Conservation (phyloP, 2,113 vertebrate species). For the Scytalopus superciliaris region DNA sequence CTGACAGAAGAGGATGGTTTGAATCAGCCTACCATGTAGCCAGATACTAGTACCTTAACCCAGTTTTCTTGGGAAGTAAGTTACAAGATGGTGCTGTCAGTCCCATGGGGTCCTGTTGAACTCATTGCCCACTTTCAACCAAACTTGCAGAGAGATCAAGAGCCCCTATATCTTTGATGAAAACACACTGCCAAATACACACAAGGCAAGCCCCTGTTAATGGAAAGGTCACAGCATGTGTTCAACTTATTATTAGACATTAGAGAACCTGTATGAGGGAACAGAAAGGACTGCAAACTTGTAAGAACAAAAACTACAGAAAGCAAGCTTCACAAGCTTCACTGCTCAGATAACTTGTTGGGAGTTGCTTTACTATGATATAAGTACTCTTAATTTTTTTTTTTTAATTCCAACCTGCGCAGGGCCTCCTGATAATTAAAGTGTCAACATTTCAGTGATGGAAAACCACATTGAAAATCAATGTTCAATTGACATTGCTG, state of each 20-base stretch:
- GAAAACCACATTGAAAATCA: background rate
- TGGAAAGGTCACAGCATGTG: background rate
- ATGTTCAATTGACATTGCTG: background rate
- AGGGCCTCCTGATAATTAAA: conserved; percentile 9
- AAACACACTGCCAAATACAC: background rate
- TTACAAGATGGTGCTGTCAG: background rate
- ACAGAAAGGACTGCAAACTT: background rate
- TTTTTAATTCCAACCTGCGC: background rate
- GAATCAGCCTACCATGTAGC: background rate
- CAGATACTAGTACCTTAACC: background rate
- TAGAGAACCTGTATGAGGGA: background rate
- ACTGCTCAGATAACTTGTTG: background rate
- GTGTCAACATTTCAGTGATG: background rate
- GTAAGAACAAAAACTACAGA: background rate
- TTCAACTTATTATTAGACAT: background rate
- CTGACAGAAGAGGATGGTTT: background rate
- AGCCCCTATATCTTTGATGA: background rate
- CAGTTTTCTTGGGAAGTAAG: background rate
- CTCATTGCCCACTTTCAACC: background rate
- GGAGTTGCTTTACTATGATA: background rate
- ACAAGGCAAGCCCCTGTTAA: background rate
- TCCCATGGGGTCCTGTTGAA: background rate
- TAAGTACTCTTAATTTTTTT: background rate
- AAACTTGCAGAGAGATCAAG: background rate
- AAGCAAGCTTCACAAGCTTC: background rate